Percentiles rank a stretch among this genome's conserved stretches.
Evolutionary conservation across 1,140 invertebrate species (phyloP).

Genomic region (Meloidogyne exigua): DNA sequence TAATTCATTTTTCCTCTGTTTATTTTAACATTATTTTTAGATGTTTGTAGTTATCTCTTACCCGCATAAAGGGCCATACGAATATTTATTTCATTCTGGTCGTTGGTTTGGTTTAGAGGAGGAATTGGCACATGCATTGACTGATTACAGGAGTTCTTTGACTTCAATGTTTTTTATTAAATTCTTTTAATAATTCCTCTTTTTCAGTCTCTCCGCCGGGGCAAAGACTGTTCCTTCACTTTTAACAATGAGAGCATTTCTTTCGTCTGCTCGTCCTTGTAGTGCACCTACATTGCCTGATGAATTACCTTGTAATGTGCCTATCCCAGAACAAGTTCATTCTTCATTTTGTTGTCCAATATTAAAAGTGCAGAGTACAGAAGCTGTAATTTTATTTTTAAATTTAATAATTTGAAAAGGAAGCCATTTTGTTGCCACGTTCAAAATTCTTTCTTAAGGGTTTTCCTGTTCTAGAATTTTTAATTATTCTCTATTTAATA

Average conservation of each 20-base stretch:
- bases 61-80: conserved; percentile 35
- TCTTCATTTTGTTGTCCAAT: conserved; percentile 98
- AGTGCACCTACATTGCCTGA: conserved; percentile 10
- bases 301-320: conserved; percentile 26
- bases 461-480: conserved; percentile 2
- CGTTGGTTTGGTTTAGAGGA: conserved; percentile 48
- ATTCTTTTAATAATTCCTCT: background rate
- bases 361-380: conserved; percentile 88
- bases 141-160: conserved; percentile 33
- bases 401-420: background rate
- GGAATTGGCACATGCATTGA: conserved; percentile 34
- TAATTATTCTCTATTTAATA: background rate
- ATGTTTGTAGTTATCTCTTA: conserved; percentile 47
- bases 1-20: no score
- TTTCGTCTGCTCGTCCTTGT: conserved; percentile 13
- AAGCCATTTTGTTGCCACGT: no score
- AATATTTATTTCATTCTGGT: conserved; percentile 46
- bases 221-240: conserved; percentile 48
- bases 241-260: conserved; percentile 40
- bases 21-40: conserved; percentile 24
- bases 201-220: conserved; percentile 48
- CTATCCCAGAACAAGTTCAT: conserved; percentile 70
- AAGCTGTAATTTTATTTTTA: conserved; percentile 66
- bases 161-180: conserved; percentile 26
- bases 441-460: no score